Evolutionary conservation across 2,113 vertebrate species (phyloP).

Genomic region (Psittacus erithacus): DNA sequence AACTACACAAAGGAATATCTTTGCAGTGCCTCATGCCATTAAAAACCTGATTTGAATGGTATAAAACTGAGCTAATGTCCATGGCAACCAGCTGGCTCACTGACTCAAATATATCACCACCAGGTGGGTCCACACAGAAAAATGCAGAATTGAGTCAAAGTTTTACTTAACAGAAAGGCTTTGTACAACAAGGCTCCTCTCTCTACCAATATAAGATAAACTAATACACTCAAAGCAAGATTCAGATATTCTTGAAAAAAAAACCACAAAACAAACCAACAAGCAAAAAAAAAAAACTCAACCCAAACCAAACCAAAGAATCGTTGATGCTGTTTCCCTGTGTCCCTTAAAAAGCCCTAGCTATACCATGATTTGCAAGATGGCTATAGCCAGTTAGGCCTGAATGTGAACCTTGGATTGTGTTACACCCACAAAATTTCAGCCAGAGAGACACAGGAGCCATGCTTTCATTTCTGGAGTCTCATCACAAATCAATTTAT

Average conservation of each 20-base stretch:
- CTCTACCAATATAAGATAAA: not conserved
- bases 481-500: not conserved
- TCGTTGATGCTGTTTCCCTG: not conserved
- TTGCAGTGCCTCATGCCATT: not conserved
- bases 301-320: not conserved
- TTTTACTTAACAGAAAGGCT: not conserved
- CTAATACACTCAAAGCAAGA: not conserved
- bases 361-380: not conserved
- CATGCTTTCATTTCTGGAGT: slow-evolving; percentile 14
- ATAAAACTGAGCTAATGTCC: not conserved
- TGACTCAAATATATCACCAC: not conserved
- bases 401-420: not conserved
- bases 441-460: not conserved
- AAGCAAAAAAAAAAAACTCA: not conserved
- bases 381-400: not conserved
- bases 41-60: not conserved
- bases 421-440: not conserved
- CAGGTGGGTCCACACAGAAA: not conserved
- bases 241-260: not conserved
- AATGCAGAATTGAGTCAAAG: not conserved
- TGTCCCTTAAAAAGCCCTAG: not conserved
- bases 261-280: not conserved
- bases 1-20: not conserved
- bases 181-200: not conserved
- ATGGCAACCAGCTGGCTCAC: not conserved